Percentiles rank a stretch among this genome's conserved stretches.
These are phyloP conservation scores for Silurus asotus DNA, from an alignment of 2,113 vertebrate species.

Conservation along the genomic window DNA sequence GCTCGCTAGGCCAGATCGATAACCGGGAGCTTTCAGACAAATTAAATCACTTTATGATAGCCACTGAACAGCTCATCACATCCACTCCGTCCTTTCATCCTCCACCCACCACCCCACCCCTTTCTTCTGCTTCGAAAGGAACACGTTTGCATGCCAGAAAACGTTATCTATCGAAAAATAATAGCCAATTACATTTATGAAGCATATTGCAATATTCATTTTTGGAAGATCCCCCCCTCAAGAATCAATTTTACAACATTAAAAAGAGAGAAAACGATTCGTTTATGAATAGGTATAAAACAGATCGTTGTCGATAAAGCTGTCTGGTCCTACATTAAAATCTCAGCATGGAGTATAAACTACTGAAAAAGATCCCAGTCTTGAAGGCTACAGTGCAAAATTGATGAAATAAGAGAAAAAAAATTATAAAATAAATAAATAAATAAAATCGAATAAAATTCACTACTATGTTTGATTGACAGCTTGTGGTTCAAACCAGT, in stretches of 20 bases:
- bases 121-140: constrained; percentile 48
- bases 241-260: background rate
- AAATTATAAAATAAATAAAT: background rate
- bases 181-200: constrained; percentile 28
- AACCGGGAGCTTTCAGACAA: constrained; percentile 63
- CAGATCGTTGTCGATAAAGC: background rate
- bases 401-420: background rate
- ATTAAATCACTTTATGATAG: constrained; percentile 69
- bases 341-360: background rate
- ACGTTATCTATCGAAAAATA: background rate
- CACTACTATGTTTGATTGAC: background rate
- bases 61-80: constrained; percentile 67
- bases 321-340: background rate
- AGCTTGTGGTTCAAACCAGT: background rate
- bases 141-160: constrained; percentile 20
- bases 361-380: background rate
- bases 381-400: background rate
- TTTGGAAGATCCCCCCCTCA: background rate
- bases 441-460: background rate
- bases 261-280: background rate
- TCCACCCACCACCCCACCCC: background rate
- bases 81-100: constrained; percentile 45
- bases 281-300: background rate
- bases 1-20: constrained; percentile 61
- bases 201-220: background rate